Percentiles rank a stretch among this genome's conserved stretches.
Conservation (phyloP, 2,888 invertebrate genomes). For the Trypoxylon attenuatum region DNA sequence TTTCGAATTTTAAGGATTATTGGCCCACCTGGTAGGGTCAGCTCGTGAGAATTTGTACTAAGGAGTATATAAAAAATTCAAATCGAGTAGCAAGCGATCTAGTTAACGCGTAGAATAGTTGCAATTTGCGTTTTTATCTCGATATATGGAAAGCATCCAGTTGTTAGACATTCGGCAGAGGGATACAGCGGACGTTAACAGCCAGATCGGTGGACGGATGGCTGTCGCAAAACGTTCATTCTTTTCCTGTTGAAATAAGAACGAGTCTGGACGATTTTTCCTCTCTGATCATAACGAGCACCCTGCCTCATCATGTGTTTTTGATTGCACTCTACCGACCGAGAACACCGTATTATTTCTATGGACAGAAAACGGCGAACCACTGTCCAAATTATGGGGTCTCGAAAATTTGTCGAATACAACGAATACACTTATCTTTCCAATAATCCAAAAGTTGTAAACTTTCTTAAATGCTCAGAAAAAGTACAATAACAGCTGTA, state of each 20-base stretch:
- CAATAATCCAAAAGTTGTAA: too few relatives aligned
- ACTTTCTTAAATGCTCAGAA: too few relatives aligned
- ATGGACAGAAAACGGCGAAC: slow-evolving; percentile 9
- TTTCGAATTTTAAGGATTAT: too few relatives aligned
- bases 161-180: neutral
- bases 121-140: too few relatives aligned
- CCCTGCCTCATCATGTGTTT: slow-evolving; percentile 48
- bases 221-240: slow-evolving; percentile 51
- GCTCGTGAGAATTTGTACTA: too few relatives aligned
- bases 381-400: neutral
- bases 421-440: neutral
- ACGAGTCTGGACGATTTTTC: slow-evolving; percentile 52
- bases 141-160: slow-evolving; percentile 6
- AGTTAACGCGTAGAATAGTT: too few relatives aligned
- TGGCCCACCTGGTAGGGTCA: too few relatives aligned
- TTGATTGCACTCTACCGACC: slow-evolving; percentile 30
- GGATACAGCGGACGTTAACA: slow-evolving; percentile 45
- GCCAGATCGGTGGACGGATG: slow-evolving; percentile 69
- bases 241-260: slow-evolving; percentile 28
- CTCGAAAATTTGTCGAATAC: neutral
- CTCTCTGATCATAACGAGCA: slow-evolving; percentile 34
- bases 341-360: slow-evolving; percentile 12
- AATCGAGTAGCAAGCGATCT: neutral
- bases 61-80: too few relatives aligned
- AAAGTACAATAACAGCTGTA: too few relatives aligned